Percentiles rank a stretch among this genome's conserved stretches.
Conservation (phyloP, 2,888 invertebrate genomes). For the Cataglyphis rosenhaueri region DNA sequence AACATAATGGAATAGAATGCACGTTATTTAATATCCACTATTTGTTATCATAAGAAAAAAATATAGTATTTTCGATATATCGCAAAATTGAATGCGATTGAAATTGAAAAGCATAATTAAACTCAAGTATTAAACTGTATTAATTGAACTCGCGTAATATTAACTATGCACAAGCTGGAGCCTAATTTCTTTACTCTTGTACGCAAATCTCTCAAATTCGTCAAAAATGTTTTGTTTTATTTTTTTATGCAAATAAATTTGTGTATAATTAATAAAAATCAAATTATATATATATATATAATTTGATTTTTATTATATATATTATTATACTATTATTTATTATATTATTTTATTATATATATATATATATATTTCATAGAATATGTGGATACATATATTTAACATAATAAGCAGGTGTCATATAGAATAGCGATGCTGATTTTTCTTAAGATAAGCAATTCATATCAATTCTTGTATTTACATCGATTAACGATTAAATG, state of each 20-base stretch:
- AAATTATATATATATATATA: not conserved
- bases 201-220: not conserved
- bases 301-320: no score
- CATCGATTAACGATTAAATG: conserved; percentile 4
- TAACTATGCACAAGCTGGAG: not conserved
- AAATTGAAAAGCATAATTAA: not conserved
- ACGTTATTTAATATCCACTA: not conserved
- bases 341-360: no score
- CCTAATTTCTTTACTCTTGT: not conserved
- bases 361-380: not conserved
- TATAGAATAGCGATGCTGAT: not conserved
- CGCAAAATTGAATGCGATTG: not conserved
- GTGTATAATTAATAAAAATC: not conserved
- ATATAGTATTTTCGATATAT: not conserved
- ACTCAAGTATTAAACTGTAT: not conserved
- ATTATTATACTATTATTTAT: no score
- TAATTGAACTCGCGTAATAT: not conserved
- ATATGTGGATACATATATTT: not conserved
- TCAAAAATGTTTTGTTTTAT: not conserved
- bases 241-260: not conserved
- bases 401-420: not conserved
- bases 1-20: not conserved
- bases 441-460: not conserved
- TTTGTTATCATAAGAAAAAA: not conserved
- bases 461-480: not conserved